phyloP scores from a whole-genome alignment of 2,888 invertebrate species.

The Drosophila prolongata region DNA sequence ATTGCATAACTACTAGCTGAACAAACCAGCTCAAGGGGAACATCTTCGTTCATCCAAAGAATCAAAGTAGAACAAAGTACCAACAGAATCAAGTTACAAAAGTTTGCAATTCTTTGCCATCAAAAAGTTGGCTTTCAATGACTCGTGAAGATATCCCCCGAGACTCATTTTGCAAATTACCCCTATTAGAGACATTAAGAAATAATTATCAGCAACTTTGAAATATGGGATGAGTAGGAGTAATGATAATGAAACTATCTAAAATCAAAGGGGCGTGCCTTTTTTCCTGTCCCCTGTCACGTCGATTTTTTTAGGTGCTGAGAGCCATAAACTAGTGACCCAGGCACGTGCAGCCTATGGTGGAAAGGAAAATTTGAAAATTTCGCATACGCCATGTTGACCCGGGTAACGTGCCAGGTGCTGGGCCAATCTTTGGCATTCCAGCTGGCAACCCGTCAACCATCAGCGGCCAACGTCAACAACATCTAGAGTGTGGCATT shows the following conservation, averaged over 20 bases:
- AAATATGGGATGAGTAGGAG: not conserved
- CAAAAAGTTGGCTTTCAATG: slow-evolving; percentile 3
- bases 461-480: slow-evolving; percentile 52
- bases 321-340: slow-evolving; percentile 18
- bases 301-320: not conserved
- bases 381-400: slow-evolving; percentile 43
- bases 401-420: slow-evolving; percentile 55
- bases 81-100: not conserved
- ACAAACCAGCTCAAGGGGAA: not conserved
- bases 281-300: not conserved
- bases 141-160: not conserved
- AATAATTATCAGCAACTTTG: slow-evolving; percentile 4
- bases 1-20: not conserved
- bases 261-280: not conserved
- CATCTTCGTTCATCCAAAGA: not conserved
- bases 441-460: slow-evolving; percentile 14
- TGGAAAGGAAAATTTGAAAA: slow-evolving; percentile 24
- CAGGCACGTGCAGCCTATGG: slow-evolving; percentile 45
- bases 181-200: not conserved
- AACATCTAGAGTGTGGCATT: slow-evolving; percentile 41
- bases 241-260: not conserved
- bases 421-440: slow-evolving; percentile 55
- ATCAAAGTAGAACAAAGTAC: not conserved
- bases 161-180: not conserved
- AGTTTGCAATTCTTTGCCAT: slow-evolving; percentile 13